phyloP scores from a whole-genome alignment of 2,113 vertebrate species.

The Burhinus oedicnemus region DNA sequence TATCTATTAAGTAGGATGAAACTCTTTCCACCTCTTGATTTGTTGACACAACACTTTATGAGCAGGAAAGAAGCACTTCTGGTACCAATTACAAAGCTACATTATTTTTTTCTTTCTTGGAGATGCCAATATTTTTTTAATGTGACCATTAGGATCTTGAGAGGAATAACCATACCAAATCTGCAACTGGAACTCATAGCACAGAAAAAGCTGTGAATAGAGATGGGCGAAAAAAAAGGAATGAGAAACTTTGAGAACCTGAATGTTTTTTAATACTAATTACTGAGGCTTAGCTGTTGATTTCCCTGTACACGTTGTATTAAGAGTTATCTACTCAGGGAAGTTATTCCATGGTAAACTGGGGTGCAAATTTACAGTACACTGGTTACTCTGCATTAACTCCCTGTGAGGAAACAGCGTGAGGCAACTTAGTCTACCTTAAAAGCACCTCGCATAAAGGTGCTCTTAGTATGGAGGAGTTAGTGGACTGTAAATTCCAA shows the following conservation, averaged over 20 bases:
- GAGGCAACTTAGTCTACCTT: slow-evolving; percentile 52
- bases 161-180: background rate
- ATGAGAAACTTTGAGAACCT: background rate
- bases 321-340: background rate
- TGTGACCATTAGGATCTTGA: background rate
- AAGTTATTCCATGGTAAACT: slow-evolving; percentile 20
- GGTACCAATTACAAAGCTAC: background rate
- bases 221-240: background rate
- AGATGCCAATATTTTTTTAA: background rate
- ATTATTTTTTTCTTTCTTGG: background rate
- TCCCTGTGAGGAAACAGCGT: slow-evolving; percentile 62
- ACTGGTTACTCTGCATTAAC: slow-evolving; percentile 62
- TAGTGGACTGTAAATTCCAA: slow-evolving; percentile 57
- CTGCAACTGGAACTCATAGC: background rate
- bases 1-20: background rate
- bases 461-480: slow-evolving; percentile 29
- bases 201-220: background rate
- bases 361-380: slow-evolving; percentile 62
- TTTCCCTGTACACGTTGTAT: background rate
- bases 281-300: background rate
- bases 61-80: background rate
- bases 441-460: slow-evolving; percentile 31
- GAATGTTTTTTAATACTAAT: background rate
- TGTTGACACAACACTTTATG: background rate
- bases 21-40: background rate